Conservation (phyloP, 2,113 vertebrate species). For the Oriolus oriolus region DNA sequence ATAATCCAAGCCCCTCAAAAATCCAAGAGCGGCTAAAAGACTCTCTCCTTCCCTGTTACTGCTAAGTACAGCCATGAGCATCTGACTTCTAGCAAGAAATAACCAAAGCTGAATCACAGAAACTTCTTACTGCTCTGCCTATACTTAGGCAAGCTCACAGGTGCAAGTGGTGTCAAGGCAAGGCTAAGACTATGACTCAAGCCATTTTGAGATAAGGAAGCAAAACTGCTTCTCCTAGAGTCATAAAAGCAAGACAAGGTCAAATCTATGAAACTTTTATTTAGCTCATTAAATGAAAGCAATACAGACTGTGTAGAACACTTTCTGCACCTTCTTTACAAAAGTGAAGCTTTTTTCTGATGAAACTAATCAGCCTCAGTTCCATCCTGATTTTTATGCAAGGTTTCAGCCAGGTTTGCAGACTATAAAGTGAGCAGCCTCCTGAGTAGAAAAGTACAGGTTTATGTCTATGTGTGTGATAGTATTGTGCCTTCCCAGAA, state of each 20-base stretch:
- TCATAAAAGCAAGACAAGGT: not conserved
- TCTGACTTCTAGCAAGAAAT: not conserved
- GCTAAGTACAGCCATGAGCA: not conserved
- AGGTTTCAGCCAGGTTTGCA: not conserved
- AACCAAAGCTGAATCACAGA: not conserved
- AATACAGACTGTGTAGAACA: not conserved
- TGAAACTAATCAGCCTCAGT: not conserved
- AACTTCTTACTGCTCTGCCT: not conserved
- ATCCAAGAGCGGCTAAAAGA: not conserved
- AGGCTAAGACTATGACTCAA: conserved; percentile 5
- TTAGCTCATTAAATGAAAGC: not conserved
- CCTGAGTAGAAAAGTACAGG: not conserved
- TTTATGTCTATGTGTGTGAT: not conserved
- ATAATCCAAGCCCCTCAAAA: not conserved
- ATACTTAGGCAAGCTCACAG: not conserved
- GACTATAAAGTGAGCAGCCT: not conserved
- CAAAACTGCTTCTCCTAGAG: not conserved
- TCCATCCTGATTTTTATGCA: not conserved
- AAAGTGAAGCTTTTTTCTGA: not conserved
- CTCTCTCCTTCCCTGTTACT: not conserved
- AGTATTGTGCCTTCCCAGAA: not conserved
- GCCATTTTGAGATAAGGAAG: not conserved
- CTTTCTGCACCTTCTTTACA: not conserved
- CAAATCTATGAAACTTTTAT: not conserved
- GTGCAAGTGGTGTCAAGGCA: not conserved